Conservation (phyloP, 2,797 vertebrate species). For the Sebastes itinus region DNA sequence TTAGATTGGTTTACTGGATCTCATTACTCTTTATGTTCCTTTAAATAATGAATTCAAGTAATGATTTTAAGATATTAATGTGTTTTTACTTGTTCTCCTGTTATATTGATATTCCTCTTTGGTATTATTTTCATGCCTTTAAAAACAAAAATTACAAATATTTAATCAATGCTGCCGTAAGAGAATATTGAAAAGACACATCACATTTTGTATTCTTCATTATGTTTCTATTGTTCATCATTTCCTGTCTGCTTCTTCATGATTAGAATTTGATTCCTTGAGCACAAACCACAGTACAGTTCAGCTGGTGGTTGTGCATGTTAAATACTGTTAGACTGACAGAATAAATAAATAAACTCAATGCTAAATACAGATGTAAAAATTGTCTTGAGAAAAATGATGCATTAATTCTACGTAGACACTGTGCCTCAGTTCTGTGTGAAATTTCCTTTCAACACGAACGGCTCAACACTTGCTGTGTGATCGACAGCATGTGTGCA, state of each 20-base stretch:
- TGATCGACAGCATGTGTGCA: conserved; percentile 40
- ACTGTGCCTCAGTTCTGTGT: neutral
- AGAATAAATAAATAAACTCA: conserved; percentile 4
- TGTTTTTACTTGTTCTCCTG: neutral
- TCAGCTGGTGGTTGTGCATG: neutral
- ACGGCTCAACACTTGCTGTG: neutral
- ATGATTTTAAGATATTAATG: neutral
- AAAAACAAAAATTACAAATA: neutral
- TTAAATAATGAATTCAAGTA: neutral
- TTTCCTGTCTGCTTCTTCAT: conserved; percentile 4
- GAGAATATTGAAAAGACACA: neutral
- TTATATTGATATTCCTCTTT: neutral
- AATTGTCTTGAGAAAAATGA: neutral
- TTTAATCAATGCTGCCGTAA: neutral
- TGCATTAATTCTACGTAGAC: neutral
- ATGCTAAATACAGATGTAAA: neutral
- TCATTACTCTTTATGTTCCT: neutral
- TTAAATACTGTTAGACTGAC: neutral
- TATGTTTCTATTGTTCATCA: neutral
- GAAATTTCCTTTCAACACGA: conserved; percentile 8
- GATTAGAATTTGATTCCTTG: conserved; percentile 12
- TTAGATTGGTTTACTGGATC: neutral
- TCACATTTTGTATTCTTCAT: neutral
- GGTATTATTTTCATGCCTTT: neutral
- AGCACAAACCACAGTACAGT: conserved; percentile 8